Percentiles rank a stretch among this genome's conserved stretches.
Conservation (phyloP, 2,888 invertebrate species). For the Neoascia interrupta region DNA sequence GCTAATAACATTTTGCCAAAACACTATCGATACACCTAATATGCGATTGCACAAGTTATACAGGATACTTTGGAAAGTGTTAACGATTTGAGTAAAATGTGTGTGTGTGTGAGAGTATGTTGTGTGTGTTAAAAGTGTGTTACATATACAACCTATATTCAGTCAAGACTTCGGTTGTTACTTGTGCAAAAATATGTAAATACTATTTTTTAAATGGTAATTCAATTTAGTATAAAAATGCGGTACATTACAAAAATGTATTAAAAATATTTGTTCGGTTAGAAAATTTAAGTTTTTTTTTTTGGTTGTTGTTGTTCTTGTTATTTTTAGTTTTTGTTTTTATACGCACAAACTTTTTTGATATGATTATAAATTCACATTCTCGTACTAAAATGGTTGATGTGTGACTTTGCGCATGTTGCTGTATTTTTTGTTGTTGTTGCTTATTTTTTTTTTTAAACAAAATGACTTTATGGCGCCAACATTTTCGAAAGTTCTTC, state of each 20-base stretch:
- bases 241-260: conserved; percentile 58
- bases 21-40: too few species aligned
- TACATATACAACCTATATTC: too few species aligned
- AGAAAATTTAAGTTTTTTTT: conserved; percentile 12
- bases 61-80: too few species aligned
- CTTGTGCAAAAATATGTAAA: conserved; percentile 26
- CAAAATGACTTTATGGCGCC: conserved; percentile 92
- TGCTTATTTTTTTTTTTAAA: too few species aligned
- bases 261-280: conserved; percentile 54
- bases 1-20: too few species aligned
- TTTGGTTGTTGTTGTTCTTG: too few species aligned
- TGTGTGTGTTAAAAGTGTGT: too few species aligned
- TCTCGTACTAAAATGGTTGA: conserved; percentile 7
- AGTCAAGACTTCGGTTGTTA: conserved; percentile 13
- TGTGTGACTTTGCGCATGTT: conserved; percentile 42
- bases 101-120: too few species aligned
- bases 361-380: conserved; percentile 61
- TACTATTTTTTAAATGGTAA: conserved; percentile 18
- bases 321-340: too few species aligned
- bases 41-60: too few species aligned
- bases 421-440: too few species aligned
- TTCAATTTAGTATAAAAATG: conserved; percentile 57
- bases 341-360: conserved; percentile 53
- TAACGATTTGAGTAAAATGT: too few species aligned
- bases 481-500: conserved; percentile 97